phyloP scores from a whole-genome alignment of 2,797 vertebrate genomes.

The Florisuga fusca region DNA sequence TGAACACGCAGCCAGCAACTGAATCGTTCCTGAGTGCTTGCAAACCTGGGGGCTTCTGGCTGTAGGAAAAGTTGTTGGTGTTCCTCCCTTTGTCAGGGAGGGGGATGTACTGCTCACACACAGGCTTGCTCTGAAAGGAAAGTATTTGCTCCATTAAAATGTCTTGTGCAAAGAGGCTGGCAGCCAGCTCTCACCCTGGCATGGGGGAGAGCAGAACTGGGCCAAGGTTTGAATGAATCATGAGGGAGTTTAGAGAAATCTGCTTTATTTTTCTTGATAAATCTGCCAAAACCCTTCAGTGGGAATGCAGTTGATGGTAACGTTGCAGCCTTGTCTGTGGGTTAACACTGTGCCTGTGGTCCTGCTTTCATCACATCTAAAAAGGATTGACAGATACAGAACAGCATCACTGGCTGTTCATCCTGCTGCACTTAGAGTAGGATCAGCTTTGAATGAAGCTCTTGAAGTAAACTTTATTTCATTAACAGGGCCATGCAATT shows the following conservation, averaged over 20 bases:
- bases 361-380: not conserved
- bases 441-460: not conserved
- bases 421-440: not conserved
- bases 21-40: fast-evolving
- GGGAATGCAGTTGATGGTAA: not conserved
- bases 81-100: not conserved
- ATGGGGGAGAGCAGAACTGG: not conserved
- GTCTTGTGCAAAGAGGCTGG: not conserved
- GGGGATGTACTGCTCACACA: fast-evolving
- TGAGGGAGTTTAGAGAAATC: not conserved
- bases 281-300: not conserved
- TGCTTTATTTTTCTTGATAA: not conserved
- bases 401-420: not conserved
- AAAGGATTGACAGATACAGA: not conserved
- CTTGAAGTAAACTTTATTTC: not conserved
- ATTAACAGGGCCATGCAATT: not conserved
- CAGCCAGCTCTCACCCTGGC: not conserved
- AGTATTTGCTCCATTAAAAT: not conserved
- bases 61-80: not conserved
- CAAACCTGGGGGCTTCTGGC: fast-evolving
- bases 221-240: not conserved
- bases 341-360: not conserved
- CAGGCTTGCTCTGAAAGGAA: not conserved
- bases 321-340: not conserved
- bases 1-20: not conserved